These are phyloP conservation scores for Pediacus dermestoides DNA, from an alignment of 2,888 invertebrate genomes.

Conservation along the genomic window DNA sequence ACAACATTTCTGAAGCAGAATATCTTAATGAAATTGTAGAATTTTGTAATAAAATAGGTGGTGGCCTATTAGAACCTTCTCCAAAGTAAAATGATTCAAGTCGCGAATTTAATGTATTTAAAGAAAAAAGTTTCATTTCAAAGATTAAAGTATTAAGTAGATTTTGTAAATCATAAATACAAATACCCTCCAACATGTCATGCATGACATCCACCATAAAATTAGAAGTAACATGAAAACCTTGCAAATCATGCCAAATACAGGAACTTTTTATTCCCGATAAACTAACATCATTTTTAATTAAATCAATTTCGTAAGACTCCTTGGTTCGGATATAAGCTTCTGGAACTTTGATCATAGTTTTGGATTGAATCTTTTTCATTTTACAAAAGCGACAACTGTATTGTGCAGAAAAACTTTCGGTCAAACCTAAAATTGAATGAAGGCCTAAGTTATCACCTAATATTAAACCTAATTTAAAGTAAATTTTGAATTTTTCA, in stretches of 20 bases:
- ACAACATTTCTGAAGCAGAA: too few relatives aligned
- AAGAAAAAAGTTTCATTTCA: conserved; percentile 11
- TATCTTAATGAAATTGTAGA: too few relatives aligned
- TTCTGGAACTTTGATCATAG: too few relatives aligned
- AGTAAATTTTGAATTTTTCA: conserved; percentile 17
- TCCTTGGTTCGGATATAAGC: conserved; percentile 8
- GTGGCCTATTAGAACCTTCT: not conserved
- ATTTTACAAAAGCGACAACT: conserved; percentile 25
- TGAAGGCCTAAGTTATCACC: conserved; percentile 29
- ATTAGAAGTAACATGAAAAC: conserved; percentile 24
- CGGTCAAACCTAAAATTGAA: conserved; percentile 25
- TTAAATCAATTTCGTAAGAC: conserved; percentile 17
- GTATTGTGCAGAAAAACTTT: conserved; percentile 23
- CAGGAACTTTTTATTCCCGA: conserved; percentile 18
- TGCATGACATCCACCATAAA: conserved; percentile 23
- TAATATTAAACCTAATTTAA: conserved; percentile 18
- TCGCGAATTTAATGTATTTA: conserved; percentile 14
- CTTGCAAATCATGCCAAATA: conserved; percentile 16
- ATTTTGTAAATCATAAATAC: conserved; percentile 14
- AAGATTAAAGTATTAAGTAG: conserved; percentile 13
- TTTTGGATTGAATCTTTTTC: conserved; percentile 7
- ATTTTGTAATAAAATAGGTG: too few relatives aligned
- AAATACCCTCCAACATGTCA: conserved; percentile 24
- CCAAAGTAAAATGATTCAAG: too few relatives aligned
- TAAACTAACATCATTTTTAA: conserved; percentile 11